A percentile compares a stretch with the other conserved stretches of the same genome.
Conservation (phyloP, 2,888 invertebrate genomes). For the Lissocephala sabroskyi region DNA sequence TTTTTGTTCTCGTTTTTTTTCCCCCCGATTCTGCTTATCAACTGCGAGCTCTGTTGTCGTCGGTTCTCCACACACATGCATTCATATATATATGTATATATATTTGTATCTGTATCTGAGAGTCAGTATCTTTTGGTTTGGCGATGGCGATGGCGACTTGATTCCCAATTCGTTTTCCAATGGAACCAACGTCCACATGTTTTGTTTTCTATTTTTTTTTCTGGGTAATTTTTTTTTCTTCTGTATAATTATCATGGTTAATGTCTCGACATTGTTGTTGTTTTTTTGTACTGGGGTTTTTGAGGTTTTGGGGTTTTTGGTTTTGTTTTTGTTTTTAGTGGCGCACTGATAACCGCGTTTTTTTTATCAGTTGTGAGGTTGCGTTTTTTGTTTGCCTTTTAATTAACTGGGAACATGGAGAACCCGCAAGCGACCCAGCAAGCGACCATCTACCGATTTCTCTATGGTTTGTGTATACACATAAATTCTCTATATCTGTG, state of each 20-base stretch:
- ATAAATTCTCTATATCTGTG: too few relatives aligned
- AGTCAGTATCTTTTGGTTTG: background rate
- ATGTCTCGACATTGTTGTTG: slow-evolving; percentile 40
- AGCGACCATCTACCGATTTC: too few relatives aligned
- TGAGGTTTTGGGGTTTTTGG: background rate
- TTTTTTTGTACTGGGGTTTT: background rate
- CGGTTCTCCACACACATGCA: too few relatives aligned
- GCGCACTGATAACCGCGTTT: slow-evolving; percentile 42
- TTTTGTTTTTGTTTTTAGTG: slow-evolving; percentile 10
- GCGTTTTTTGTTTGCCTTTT: slow-evolving; percentile 56
- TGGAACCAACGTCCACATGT: slow-evolving; percentile 40
- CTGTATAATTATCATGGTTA: slow-evolving; percentile 60
- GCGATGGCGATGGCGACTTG: background rate
- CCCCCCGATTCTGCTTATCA: background rate
- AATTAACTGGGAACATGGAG: slow-evolving; percentile 52
- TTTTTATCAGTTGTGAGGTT: slow-evolving; percentile 40
- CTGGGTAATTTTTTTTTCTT: too few relatives aligned
- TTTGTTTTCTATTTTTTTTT: too few relatives aligned
- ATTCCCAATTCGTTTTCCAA: slow-evolving; percentile 14
- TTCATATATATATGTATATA: too few relatives aligned
- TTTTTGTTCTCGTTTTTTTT: background rate
- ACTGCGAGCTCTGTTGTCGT: background rate
- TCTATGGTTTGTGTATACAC: too few relatives aligned
- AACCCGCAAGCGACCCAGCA: slow-evolving; percentile 3
- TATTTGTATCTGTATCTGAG: slow-evolving; percentile 19